Evolutionary conservation across 2,888 invertebrate genomes (phyloP).

Genomic region (Scaptomyza parva): DNA sequence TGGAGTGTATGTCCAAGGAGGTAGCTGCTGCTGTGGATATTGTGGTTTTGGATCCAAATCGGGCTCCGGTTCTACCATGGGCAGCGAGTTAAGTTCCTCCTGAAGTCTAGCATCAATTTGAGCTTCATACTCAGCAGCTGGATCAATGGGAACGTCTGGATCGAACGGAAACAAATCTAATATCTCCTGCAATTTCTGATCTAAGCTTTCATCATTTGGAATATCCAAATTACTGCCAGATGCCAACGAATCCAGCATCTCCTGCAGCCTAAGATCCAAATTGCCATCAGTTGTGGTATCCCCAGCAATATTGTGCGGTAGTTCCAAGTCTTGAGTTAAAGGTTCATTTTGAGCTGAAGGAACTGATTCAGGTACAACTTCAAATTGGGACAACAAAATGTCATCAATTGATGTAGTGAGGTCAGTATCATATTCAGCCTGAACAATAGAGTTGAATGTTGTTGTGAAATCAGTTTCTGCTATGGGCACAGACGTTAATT

Average conservation of each 20-base stretch:
- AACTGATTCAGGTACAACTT: neutral
- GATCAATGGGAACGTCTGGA: neutral
- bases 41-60: slow-evolving; percentile 14
- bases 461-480: neutral
- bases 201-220: neutral
- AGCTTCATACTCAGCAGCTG: slow-evolving; percentile 18
- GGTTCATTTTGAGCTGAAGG: neutral
- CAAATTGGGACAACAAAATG: neutral
- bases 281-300: neutral
- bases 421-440: neutral
- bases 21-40: neutral
- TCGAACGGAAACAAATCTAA: neutral
- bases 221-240: neutral
- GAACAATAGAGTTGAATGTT: neutral
- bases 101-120: slow-evolving; percentile 54
- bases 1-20: neutral
- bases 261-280: neutral
- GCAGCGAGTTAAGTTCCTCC: slow-evolving; percentile 53
- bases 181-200: neutral
- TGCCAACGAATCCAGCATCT: neutral
- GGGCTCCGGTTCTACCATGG: slow-evolving; percentile 50
- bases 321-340: neutral
- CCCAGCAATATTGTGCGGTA: neutral
- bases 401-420: neutral
- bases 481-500: neutral